Base-by-base conservation (phyloP, 2,888 invertebrate genomes). In the Caenorhabditis doughertyi region DNA sequence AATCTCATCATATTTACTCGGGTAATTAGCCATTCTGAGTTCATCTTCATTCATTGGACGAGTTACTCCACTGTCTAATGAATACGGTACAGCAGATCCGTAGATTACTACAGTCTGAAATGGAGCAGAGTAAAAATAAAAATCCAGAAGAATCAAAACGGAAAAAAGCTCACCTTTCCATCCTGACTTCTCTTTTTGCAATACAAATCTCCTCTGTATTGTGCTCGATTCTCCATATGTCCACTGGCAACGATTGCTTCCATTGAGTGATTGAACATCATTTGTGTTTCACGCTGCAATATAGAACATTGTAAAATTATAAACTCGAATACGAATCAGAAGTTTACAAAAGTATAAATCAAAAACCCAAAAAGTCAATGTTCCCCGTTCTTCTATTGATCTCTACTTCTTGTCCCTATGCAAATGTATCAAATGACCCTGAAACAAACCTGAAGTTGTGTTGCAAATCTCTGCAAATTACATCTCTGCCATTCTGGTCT, bases 181-280 rank as follows among this genome's bases (percentile, higher is more conserved):
- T 81, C 76, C 1, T 4, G 1, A 7, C 76, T 42, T 13, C 60
- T 49, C 55, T 72, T 76, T 35, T 81, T 81, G 51, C 81, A 81
- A 42, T 81, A 81, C 18, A 81, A 53, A 62, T 81, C 81, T 51
- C 81, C 81, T 39, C 76, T 27, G 39, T 81, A 81, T 21, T 27
- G 29, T 4, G 76, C 58, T 3, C 71, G 51, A 25, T 81, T 81
- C 39, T 81, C 67, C 53, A 81, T 65, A 9, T 72, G 39, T 27
- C 81, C 81, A 65, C 76, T 76, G 44, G 81, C 56, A 2, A 81
- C 72, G 11, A 81, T 55, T 1, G 81, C 65, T 58, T 81, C 81
- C 76, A 81, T 77, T 25, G 81, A 81, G 9, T 81, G 81, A 18
- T 76, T 76, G 72, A 77, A 81, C 25, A 60, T 27, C 8, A 21